Base-by-base conservation (phyloP, 2,113 vertebrate species). In the Lanius collurio region DNA sequence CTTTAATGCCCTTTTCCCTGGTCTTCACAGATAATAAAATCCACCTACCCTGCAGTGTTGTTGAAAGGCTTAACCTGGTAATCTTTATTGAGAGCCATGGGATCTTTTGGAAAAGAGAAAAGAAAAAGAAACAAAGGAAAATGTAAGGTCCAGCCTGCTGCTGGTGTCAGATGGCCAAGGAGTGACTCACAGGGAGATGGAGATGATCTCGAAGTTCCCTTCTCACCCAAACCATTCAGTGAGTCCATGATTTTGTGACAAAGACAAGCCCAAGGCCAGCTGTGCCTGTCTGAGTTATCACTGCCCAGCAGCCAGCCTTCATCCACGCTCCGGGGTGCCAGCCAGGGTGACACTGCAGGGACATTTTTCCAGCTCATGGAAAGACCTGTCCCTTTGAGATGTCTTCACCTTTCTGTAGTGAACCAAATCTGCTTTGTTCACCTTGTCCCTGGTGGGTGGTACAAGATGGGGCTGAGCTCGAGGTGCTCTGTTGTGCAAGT, bases 381-480 rank as follows among this genome's bases (percentile, higher is more conserved):
- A 47, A 39, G 67, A 27, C 8, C 18, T 23, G 4, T 21, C 35
- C n/a, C 70, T 56, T 7, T 9, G 35, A 13, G 4, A 15, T 5
- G 8, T 11, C 64, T 73, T 46, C 33, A 30, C 7, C 41, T 49
- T 50, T 20, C 26, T 2, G 5, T 5, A 2, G 18, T 30, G 47
- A 30, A 39, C 4, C 28, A 3, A 41, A 47, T 8, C 44, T 56
- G 30, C 49, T 76, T 64, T 39, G 13, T 6, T 4, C 24, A 37
- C 33, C 42, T 50, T 12, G 20, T 7, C 42, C 18, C 41, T n/a
- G 31, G 15, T 27, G 35, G 33, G 49, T 0, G n/a, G 46, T n/a
- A 57, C 21, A 57, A 21, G 11, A 12, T 2, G 10, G 39, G 18
- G 31, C 42, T n/a, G 53, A 71, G 64, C 31, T 39, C 0, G 0